Base-by-base conservation (phyloP, 2,888 invertebrate species). In the Agapostemon virescens region DNA sequence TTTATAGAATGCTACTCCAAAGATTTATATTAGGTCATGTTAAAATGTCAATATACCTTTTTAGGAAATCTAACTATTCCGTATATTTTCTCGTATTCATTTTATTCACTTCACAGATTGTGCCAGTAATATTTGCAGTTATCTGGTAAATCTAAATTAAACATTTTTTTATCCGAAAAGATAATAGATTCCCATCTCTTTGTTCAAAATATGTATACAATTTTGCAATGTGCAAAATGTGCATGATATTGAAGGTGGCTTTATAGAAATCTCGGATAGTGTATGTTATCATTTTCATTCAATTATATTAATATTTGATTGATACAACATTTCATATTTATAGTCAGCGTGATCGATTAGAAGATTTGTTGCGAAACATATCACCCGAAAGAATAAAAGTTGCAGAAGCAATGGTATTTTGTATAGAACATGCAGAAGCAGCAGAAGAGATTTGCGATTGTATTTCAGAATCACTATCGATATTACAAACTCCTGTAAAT, bases 351-450 rank as follows among this genome's bases (percentile, higher is more conserved):
- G 98, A 98, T 92, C 95, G 98, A 0, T 93, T 99, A 49, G 99
- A 99, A 93, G 97, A 98, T 93, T 94, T 99, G 89, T 94, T 99
- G 85, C 95, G 98, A 26, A 95, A 96, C 82, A 94, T 99, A 90
- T 96, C 96, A 0, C 97, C 98, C 0, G 96, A 97, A 89, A 95
- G 97, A 74, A 93, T 94, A 80, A 96, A 96, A 93, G 96, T 99
- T 79, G 98, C 97, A 11, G 98, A 98, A 92, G 97, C 97, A 23
- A 99, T 99, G 99, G 97, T 99, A 71, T 99, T 98, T 95, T 99
- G 99, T 93, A 97, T 99, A 82, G 98, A 99, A 92, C 99, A 99
- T 93, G 98, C 98, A 33, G 99, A 99, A 93, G 98, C 98, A 40
- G 98, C 99, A 2, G 98, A 97, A 90, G 99, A 99, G 94, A 97